These are phyloP conservation scores for Chloroclysta siterata DNA, from an alignment of 2,888 invertebrate species.

Conservation along the genomic window DNA sequence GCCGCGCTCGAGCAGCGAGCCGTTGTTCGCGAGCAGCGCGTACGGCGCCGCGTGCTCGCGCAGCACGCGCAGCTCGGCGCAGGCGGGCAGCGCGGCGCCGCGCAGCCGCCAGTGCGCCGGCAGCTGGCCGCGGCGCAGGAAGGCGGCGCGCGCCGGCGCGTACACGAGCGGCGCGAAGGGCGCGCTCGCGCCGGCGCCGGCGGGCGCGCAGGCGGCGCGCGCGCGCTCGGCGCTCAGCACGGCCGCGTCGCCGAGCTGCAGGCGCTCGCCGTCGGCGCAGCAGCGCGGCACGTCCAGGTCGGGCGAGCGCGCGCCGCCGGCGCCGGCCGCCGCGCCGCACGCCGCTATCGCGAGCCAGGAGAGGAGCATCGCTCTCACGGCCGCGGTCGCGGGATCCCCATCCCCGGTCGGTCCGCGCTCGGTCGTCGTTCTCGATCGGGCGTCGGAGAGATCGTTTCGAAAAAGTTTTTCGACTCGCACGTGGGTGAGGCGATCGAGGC, in stretches of 20 bases:
- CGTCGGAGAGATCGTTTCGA: background rate
- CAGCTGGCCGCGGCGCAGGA: constrained; percentile 68
- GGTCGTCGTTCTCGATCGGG: background rate
- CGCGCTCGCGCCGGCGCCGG: constrained; percentile 76
- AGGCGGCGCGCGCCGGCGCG: constrained; percentile 72
- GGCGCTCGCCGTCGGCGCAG: constrained; percentile 55
- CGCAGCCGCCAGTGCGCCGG: constrained; percentile 80
- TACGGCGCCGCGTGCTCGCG: constrained; percentile 71
- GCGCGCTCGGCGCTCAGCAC: constrained; percentile 55
- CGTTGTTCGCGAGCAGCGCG: constrained; percentile 87
- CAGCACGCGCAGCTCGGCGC: constrained; percentile 61
- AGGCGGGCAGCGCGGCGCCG: constrained; percentile 67
- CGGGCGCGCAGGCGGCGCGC: constrained; percentile 71
- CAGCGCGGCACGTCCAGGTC: constrained; percentile 63
- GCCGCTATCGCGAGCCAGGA: constrained; percentile 42
- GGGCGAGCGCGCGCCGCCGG: constrained; percentile 56
- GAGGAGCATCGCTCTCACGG: constrained; percentile 49
- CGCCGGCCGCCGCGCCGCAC: constrained; percentile 48
- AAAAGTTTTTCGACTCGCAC: constrained; percentile 51
- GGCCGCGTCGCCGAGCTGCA: constrained; percentile 50
- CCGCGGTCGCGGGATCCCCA: constrained; percentile 22
- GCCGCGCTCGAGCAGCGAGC: constrained; percentile 85
- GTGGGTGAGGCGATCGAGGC: constrained; percentile 47
- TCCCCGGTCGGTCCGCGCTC: constrained; percentile 14
- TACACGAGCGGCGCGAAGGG: constrained; percentile 86